Evolutionary conservation across 2,113 vertebrate genomes (phyloP), one percentile per base, ranked within the genome.

Genomic region (Heterotis niloticus): DNA sequence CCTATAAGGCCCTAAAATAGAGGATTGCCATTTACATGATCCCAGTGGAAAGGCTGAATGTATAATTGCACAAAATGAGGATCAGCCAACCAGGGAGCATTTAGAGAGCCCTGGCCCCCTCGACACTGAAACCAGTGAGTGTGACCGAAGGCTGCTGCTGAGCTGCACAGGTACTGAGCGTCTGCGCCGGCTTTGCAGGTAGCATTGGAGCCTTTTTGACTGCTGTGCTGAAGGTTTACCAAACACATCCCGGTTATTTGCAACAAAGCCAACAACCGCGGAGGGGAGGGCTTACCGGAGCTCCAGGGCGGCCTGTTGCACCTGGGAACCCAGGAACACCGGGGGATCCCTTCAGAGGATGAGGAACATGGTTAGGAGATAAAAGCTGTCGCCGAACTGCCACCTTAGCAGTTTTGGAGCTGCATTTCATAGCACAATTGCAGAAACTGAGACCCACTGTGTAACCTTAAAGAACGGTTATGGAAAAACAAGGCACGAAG

Each of bases 271-370:
- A 66, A 12, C 3, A 0, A 66, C 1, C 7, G 18, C 75, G 1
- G 26, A n/a, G 17, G 24, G 10, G 0, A 68, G 69, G 79, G 90
- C 94, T 94, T 92, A 98, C 97, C 0, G 90, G 86, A 24, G 93
- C 83, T 81, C 97, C 97, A 64, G 83, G 89, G 4, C 92, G 93
- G 76, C 97, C 97, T 10, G 89, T 83, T 17, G 87, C 77, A 59
- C 97, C 96, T 13, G 94, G 92, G 75, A 94, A 86, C 57, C 97
- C 96, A 73, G 95, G 95, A 62, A 90, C 88, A 85, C 96, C 97
- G 83, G 94, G 81, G 80, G 90, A 85, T 51, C 96, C 96, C 97
- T 99, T 80, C 12, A 81, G 62, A 71, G 67, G 66, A 81, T 56
- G 73, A 57, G 73, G n/a, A 57, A 7, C 28, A 69, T 13, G 28